Percentiles rank a stretch among this genome's conserved stretches.
These are phyloP conservation scores for Stegastes partitus DNA, from an alignment of 2,113 vertebrate genomes.

Conservation along the genomic window DNA sequence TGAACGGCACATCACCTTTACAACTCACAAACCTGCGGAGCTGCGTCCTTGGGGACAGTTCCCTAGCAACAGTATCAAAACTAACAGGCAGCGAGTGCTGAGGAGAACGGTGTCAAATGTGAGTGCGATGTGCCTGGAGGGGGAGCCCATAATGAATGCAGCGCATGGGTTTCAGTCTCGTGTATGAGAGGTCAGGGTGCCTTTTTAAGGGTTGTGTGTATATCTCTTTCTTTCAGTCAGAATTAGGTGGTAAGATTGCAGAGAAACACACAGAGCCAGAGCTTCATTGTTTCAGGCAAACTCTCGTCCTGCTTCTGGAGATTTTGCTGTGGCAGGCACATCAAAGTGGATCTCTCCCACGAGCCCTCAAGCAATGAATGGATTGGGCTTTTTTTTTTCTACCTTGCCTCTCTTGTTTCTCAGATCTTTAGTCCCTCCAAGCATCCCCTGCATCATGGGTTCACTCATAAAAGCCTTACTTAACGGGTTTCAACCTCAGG, in stretches of 20 bases:
- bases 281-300: conserved; percentile 46
- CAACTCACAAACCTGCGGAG: conserved; percentile 55
- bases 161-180: conserved; percentile 52
- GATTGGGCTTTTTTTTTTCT: conserved; percentile 8
- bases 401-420: conserved; percentile 46
- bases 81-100: conserved; percentile 57
- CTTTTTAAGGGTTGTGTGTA: conserved; percentile 36
- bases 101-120: conserved; percentile 63
- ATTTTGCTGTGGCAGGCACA: conserved; percentile 64
- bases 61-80: conserved; percentile 82
- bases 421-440: conserved; percentile 50
- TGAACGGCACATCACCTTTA: conserved; percentile 62
- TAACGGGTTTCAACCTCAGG: conserved; percentile 31
- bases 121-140: conserved; percentile 46
- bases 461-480: conserved; percentile 39
- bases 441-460: conserved; percentile 5
- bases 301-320: conserved; percentile 54
- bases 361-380: conserved; percentile 63
- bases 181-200: conserved; percentile 49
- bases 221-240: conserved; percentile 13
- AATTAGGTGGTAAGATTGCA: conserved; percentile 8
- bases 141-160: conserved; percentile 49
- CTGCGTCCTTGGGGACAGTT: conserved; percentile 76
- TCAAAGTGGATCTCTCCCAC: conserved; percentile 70
- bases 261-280: conserved; percentile 22